These are phyloP conservation scores for Equus przewalskii DNA, from an alignment of 2,113 vertebrate species.

Conservation along the genomic window DNA sequence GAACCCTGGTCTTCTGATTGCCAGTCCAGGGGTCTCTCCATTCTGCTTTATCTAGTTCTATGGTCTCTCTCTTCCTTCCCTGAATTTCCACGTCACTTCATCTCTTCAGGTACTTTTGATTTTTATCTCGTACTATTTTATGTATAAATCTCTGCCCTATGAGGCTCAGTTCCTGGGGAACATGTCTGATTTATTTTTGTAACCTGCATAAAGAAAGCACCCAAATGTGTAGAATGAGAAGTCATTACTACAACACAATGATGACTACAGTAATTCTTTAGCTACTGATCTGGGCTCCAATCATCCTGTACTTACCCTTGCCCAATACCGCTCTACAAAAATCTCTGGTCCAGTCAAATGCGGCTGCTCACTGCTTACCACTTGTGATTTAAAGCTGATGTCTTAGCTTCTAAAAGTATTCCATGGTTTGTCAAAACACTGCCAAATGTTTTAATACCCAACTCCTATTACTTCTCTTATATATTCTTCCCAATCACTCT, in stretches of 20 bases:
- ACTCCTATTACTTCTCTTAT: not conserved
- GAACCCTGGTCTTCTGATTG: not conserved
- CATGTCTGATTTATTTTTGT: not conserved
- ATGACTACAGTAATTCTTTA: not conserved
- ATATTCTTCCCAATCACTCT: not conserved
- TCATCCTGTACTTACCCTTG: conserved; percentile 14
- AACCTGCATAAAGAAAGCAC: not conserved
- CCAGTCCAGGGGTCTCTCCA: not conserved
- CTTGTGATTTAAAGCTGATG: not conserved
- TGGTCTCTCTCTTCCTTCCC: not conserved
- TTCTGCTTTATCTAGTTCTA: not conserved
- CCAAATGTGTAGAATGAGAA: not conserved
- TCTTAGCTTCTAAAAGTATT: not conserved
- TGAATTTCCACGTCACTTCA: not conserved
- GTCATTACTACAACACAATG: not conserved
- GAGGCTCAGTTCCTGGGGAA: not conserved
- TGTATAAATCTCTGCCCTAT: not conserved
- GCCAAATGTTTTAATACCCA: not conserved
- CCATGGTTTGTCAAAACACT: not conserved
- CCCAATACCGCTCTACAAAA: conserved; percentile 13
- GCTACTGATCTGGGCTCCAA: not conserved
- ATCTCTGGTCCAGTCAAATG: not conserved
- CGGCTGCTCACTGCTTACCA: not conserved
- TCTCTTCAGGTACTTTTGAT: not conserved
- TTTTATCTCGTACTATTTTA: not conserved